Conservation (phyloP, 2,888 invertebrate genomes). For the Diloba caeruleocephala region DNA sequence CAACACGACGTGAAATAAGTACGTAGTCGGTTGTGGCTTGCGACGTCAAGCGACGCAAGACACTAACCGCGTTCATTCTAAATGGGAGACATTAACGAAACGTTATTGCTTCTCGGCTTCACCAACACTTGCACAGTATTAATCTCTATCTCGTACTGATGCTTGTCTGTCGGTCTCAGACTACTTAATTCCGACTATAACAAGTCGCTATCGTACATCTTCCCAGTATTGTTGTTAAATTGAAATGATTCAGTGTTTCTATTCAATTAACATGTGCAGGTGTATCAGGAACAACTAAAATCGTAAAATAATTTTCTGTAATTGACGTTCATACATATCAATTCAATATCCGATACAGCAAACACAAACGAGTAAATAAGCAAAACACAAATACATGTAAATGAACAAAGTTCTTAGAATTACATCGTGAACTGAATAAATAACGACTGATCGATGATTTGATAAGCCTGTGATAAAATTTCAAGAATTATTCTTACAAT, state of each 20-base stretch:
- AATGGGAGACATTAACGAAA: constrained; percentile 85
- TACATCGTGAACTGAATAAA: constrained; percentile 83
- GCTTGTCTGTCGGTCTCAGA: constrained; percentile 64
- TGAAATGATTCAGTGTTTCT: constrained; percentile 31
- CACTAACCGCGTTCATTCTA: constrained; percentile 82
- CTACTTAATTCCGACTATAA: constrained; percentile 72
- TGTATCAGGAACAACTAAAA: constrained; percentile 24
- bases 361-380: constrained; percentile 75
- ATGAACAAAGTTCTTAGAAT: constrained; percentile 82
- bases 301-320: constrained; percentile 56
- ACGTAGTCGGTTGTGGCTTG: constrained; percentile 67
- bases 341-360: constrained; percentile 74
- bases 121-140: constrained; percentile 82
- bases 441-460: constrained; percentile 83
- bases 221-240: constrained; percentile 32
- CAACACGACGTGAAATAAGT: constrained; percentile 72
- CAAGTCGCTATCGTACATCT: constrained; percentile 42
- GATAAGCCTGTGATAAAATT: constrained; percentile 83
- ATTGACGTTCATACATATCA: constrained; percentile 63
- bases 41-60: constrained; percentile 76
- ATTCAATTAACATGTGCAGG: constrained; percentile 32
- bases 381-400: constrained; percentile 79
- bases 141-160: constrained; percentile 80
- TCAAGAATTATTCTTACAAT: constrained; percentile 77
- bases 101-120: constrained; percentile 84